Evolutionary conservation across 1,140 invertebrate species (phyloP), one percentile per base, ranked within the genome.

Genomic region (Drosophila nikananu): DNA sequence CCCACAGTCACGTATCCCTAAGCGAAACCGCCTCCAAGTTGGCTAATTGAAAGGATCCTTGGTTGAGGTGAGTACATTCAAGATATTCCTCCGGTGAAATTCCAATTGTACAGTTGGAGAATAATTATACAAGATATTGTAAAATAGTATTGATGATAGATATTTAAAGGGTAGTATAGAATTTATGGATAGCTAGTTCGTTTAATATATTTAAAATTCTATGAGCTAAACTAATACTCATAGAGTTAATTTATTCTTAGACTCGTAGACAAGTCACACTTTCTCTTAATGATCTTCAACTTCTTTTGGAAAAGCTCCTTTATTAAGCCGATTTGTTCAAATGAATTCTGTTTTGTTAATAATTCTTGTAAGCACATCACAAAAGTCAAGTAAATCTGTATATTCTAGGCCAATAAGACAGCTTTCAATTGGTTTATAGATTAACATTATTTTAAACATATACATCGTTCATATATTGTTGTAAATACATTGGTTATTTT

Each of bases 1-100:
- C n/a, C 51, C 57, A 41, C 55, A 42, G 49, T 35, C 74, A 62
- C 54, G 67, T 12, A 54, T 54, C 44, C 35, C 17, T 7, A 17
- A 30, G 17, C 23, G 41, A 48, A 67, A 37, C 21, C 35, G 48
- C 37, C 49, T 39, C 5, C 5, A 35, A 48, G n/a, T 21, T 19
- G 21, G 39, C 32, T 55, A 70, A 61, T 55, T 62, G 61, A 60
- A 25, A 23, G 49, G 51, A 51, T 30, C 12, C 19, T 32, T 19
- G 15, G 27, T 39, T 35, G 3, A 39, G 80, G 80, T 83, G 42
- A 83, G 80, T 83, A 57, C 30, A 19, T 10, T n/a, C 15, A 64
- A 8, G n/a, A 2, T 46, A 21, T 35, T 8, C 8, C 32, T n/a
- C 23, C 7, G 17, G 8, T 37, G n/a, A 10, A 46, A 17, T 46